Percentiles rank a stretch among this genome's conserved stretches.
phyloP scores from a whole-genome alignment of 1,140 invertebrate genomes.

The Platyscapa corneri region DNA sequence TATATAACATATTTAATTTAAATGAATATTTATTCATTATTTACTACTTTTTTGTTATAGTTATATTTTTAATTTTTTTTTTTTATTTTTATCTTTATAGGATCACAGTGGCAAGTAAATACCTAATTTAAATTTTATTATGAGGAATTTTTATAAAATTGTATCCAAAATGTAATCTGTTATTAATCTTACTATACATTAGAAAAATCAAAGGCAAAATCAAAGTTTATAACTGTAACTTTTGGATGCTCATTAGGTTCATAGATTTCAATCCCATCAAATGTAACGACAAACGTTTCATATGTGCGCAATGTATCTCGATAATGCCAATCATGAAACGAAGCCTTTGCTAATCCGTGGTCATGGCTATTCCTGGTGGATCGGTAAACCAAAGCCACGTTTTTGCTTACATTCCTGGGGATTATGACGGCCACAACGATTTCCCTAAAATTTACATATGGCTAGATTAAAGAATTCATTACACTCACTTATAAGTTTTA shows the following conservation, averaged over 20 bases:
- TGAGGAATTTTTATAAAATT: too few species aligned
- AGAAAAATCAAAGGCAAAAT: too few species aligned
- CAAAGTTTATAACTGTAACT: not conserved
- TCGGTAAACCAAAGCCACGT: constrained; percentile 6
- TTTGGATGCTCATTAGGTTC: not conserved
- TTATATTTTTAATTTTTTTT: too few species aligned
- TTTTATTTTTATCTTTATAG: too few species aligned
- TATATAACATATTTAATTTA: too few species aligned
- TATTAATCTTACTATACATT: too few species aligned
- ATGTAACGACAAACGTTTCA: not conserved
- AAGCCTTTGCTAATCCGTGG: not conserved
- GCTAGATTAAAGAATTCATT: not conserved
- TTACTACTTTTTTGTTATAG: too few species aligned
- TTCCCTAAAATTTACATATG: not conserved
- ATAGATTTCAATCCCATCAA: not conserved
- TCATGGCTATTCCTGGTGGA: not conserved
- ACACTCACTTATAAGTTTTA: not conserved
- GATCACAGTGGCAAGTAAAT: too few species aligned
- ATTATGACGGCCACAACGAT: constrained; percentile 24
- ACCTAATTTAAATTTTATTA: too few species aligned
- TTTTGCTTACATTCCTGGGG: constrained; percentile 9
- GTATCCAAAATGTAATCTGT: too few species aligned
- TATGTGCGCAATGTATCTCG: not conserved
- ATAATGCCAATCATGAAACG: not conserved
- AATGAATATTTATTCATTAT: too few species aligned